These are phyloP conservation scores for Brachirus orientalis DNA, from an alignment of 2,113 vertebrate genomes.

Conservation along the genomic window DNA sequence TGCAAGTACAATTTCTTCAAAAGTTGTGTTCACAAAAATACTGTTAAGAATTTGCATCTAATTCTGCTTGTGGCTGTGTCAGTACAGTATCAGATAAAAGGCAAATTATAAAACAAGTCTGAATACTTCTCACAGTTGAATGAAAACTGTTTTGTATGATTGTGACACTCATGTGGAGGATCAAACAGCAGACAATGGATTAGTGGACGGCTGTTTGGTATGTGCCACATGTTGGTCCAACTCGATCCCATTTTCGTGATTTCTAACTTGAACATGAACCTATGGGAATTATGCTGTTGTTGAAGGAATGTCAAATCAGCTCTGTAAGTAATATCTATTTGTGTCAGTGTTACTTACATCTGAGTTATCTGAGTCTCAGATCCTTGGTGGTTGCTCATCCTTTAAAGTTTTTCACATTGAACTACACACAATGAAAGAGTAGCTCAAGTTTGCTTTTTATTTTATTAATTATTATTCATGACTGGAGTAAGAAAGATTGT, in stretches of 20 bases:
- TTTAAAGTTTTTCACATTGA: constrained; percentile 21
- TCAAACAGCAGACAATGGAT: too few species aligned
- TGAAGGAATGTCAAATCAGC: neutral
- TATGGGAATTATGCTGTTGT: neutral
- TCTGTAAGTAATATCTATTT: neutral
- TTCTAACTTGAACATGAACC: neutral
- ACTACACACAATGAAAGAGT: neutral
- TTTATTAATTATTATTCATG: constrained; percentile 49
- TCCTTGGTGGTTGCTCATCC: neutral
- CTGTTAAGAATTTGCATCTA: too few species aligned
- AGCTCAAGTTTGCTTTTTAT: constrained; percentile 17
- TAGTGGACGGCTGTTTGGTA: too few species aligned
- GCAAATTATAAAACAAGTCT: too few species aligned
- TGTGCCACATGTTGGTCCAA: neutral
- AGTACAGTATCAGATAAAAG: too few species aligned
- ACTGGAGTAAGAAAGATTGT: constrained; percentile 38
- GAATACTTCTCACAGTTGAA: too few species aligned
- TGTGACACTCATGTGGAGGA: too few species aligned
- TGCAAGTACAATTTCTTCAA: too few species aligned
- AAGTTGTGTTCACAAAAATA: too few species aligned
- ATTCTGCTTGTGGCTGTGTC: too few species aligned
- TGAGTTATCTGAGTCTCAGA: neutral
- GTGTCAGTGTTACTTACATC: too few species aligned
- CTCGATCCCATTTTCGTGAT: neutral
- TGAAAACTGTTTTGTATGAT: too few species aligned